Conservation (phyloP, 2,113 vertebrate species). For the Piaya cayana region DNA sequence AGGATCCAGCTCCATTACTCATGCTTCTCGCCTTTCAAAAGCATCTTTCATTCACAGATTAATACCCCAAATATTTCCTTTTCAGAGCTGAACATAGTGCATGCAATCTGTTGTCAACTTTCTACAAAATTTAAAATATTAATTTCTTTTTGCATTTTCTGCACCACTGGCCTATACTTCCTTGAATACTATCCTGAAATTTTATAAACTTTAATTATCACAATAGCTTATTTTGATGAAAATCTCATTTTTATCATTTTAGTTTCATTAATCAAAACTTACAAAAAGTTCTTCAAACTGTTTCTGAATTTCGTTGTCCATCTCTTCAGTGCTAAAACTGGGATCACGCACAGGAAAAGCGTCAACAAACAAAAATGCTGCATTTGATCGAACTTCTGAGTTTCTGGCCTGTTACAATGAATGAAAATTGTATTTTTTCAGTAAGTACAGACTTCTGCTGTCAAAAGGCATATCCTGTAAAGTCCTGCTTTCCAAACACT, state of each 20-base stretch:
- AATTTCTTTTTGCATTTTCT: neutral
- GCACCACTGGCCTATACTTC: neutral
- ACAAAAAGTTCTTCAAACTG: constrained; percentile 93
- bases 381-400: constrained; percentile 91
- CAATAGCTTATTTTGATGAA: neutral
- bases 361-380: constrained; percentile 89
- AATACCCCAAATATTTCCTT: neutral
- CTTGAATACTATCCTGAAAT: neutral
- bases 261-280: constrained; percentile 40
- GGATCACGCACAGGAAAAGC: constrained; percentile 92
- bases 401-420: constrained; percentile 81
- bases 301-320: constrained; percentile 86
- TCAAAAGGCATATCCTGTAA: neutral
- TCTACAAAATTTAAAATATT: neutral
- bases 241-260: neutral
- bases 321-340: constrained; percentile 70
- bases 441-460: neutral
- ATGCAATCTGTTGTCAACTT: neutral
- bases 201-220: neutral
- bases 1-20: neutral
- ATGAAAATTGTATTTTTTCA: neutral
- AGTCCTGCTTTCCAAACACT: neutral
- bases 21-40: neutral
- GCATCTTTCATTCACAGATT: neutral
- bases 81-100: neutral